Evolutionary conservation across 2,888 invertebrate species (phyloP), one percentile per base, ranked within the genome.

Genomic region (Phlogophora meticulosa): DNA sequence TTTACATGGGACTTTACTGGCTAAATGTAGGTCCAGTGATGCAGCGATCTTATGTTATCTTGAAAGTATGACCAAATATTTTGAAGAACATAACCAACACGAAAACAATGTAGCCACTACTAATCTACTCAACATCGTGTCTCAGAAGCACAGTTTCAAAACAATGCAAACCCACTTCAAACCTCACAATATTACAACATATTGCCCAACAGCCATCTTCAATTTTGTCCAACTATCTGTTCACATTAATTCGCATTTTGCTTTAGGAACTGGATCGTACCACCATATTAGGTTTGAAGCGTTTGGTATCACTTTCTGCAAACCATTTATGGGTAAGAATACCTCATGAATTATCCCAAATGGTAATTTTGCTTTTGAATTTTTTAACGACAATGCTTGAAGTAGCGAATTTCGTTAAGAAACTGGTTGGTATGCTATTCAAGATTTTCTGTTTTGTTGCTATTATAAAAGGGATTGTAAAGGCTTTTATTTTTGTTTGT

Each of bases 281-380:
- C 69, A 74, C 93, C 91, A 85, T 82, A 83, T 76, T 80, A 72
- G 82, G 84, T 78, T 80, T 76, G 85, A 78, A 88, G 91, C 87
- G 90, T 91, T 94, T 92, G 90, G 93, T 92, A 92, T 94, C 93
- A 93, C 93, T 93, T 93, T 92, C 92, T 87, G 91, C 87, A 81
- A 76, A 73, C 95, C 94, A 84, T 94, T 91, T 92, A 89, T 78
- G 94, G 94, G 82, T 90, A 88, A 91, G 91, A 95, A 95, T 94
- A 90, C 88, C 91, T 94, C 94, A 94, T 95, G 94, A 93, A 94
- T 94, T 94, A 93, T 92, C 90, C 90, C 85, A 79, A 83, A 87
- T 85, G 85, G 77, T 79, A 77, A 83, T 83, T n/a, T 81, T 83
- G 72, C 85, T 80, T 84, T 80, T 81, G 80, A 70, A 72, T 85